Base-by-base conservation (phyloP, 2,113 vertebrate species). In the Brienomyrus longianalis region DNA sequence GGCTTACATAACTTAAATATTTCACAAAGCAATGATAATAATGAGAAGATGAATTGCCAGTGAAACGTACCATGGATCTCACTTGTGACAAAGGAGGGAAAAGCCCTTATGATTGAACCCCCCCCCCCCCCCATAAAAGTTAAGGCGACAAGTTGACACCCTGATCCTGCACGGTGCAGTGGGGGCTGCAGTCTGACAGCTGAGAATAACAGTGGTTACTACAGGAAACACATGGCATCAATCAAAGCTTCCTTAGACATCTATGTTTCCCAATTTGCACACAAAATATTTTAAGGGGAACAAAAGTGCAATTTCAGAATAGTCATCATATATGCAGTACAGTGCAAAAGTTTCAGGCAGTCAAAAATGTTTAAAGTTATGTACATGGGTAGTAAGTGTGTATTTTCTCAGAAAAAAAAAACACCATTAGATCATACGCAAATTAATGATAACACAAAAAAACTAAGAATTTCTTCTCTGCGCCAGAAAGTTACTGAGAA, bases 221-320 rank as follows among this genome's bases (percentile, higher is more conserved):
- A 77, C 17, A 54, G 86, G 31, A 86, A n/a, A 31, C 10, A n/a
- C 27, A 23, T 21, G 51, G 11, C n/a, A 54, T 13, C 1, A 7
- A 8, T 54, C 19, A 86, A 39, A 39, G 85, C 50, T 56, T 51
- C 3, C 51, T 56, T 87, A 27, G 21, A 84, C 3, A 5, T 45
- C 23, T 5, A 11, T 48, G 62, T 51, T 85, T 48, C 10, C 19
- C 45, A n/a, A 50, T 85, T 50, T 85, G n/a, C 43, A 51, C 3
- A 85, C 21, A n/a, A 47, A 83, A 43, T 43, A 17, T 27, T 31
- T 62, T 43, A 70, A 31, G 21, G 9, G 50, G 11, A 39, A 48
- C 43, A 31, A 83, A 83, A 89, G 88, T 89, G 88, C 74, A 84
- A 47, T 27, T 80, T 59, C 39, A 59, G 8, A 54, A 54, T 21